These are phyloP conservation scores for Bombus waltoni DNA, from an alignment of 1,140 invertebrate species.

Conservation along the genomic window DNA sequence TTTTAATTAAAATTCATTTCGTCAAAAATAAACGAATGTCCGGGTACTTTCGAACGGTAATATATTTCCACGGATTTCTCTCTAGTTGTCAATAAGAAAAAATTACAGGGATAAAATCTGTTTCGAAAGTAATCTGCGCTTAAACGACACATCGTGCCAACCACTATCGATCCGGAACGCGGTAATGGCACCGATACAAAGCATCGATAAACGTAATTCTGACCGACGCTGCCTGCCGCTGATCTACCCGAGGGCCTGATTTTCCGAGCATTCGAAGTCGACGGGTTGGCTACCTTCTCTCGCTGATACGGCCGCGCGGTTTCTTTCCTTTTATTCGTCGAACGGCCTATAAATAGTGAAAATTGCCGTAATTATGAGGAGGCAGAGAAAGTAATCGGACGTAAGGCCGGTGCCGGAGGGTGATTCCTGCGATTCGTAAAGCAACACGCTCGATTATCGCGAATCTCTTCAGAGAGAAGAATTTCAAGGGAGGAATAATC, in stretches of 20 bases:
- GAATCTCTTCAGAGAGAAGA: background rate
- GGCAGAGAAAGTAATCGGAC: conserved; percentile 64
- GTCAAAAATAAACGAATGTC: no score
- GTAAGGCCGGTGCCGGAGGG: conserved; percentile 34
- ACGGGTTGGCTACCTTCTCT: background rate
- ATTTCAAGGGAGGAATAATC: background rate
- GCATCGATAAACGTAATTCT: conserved; percentile 23
- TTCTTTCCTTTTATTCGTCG: background rate
- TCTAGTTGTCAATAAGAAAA: background rate
- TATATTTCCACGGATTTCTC: background rate
- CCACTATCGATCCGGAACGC: background rate
- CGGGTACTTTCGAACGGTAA: no score
- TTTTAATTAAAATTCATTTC: no score
- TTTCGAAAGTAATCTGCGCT: background rate
- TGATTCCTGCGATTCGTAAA: conserved; percentile 16
- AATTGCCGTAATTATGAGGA: conserved; percentile 68
- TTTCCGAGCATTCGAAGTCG: background rate
- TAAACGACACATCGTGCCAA: background rate
- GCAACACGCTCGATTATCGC: conserved; percentile 10
- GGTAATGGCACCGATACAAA: conserved; percentile 18
- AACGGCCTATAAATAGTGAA: conserved; percentile 61
- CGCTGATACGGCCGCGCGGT: background rate
- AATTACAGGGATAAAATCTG: background rate
- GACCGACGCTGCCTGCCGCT: background rate
- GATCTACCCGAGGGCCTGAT: conserved; percentile 6